Base-by-base conservation (phyloP, 2,797 vertebrate genomes). In the Salarias fasciatus region DNA sequence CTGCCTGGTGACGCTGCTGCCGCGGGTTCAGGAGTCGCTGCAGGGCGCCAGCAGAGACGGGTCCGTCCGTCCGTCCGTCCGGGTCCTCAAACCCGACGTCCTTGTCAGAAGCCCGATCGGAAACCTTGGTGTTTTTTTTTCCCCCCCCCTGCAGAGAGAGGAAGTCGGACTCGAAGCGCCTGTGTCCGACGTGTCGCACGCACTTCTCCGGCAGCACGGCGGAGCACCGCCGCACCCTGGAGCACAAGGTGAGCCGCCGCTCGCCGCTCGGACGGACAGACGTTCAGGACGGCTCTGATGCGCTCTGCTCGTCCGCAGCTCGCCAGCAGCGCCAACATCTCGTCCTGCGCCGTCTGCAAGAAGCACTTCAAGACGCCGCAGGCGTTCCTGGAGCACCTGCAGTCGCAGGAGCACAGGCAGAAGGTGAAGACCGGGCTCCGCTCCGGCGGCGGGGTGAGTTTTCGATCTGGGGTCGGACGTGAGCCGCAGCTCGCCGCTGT, bases 331-430 rank as follows among this genome's bases (percentile, higher is more conserved):
- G 92, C 92, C 0, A 86, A 94, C 43, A 89, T 95, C 65, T 95
- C 95, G 40, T 95, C 94, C 85, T 99, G 98, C 87, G 95, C 94
- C 0, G 75, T 95, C 66, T 99, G 98, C 82, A 95, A 92, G 88
- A 94, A 94, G 66, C 93, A 93, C 76, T 98, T 99, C 91, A 96
- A 92, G 86, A 97, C 93, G 5, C 93, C 96, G 2, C 93, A 94
- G 86, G 94, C 95, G 60, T 99, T 99, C 48, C 91, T 98, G 80
- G 95, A 96, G 69, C 97, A 99, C 38, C 92, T 98, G 89, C 95
- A 97, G 84, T 95, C 95, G 9, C 85, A 89, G 50, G 95, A 94
- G 52, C 97, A 98, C 86, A 94, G 94, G 65, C 94, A 95, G 70
- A 94, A 92, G 75, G 91, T 94, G 64, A 94, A 79, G 92, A n/a